Evolutionary conservation across 2,797 vertebrate genomes (phyloP).

Genomic region (Rousettus madagascariensis): DNA sequence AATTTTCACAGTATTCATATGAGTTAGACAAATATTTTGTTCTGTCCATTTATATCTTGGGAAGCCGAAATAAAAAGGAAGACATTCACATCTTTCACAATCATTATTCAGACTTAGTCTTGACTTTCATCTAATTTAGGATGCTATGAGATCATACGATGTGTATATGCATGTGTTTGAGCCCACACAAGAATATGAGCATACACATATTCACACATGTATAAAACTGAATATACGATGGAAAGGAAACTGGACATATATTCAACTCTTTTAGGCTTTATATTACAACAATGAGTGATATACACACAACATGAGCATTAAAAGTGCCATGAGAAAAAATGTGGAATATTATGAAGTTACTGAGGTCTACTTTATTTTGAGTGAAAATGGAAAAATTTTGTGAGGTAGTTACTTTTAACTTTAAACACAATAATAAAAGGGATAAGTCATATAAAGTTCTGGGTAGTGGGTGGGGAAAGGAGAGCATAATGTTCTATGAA

Average conservation of each 20-base stretch:
- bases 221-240: neutral
- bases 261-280: neutral
- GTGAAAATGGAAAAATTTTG: neutral
- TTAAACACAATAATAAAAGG: neutral
- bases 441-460: neutral
- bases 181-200: no score
- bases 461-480: neutral
- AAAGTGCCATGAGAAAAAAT: neutral
- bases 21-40: neutral
- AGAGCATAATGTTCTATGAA: neutral
- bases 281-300: no score
- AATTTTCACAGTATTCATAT: neutral
- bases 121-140: neutral
- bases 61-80: neutral
- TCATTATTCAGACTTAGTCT: neutral
- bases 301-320: neutral
- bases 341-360: neutral
- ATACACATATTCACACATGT: neutral
- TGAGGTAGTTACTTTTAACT: neutral
- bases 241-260: neutral
- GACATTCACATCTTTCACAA: neutral
- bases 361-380: neutral
- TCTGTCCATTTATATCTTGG: neutral
- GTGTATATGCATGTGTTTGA: neutral
- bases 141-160: neutral